Conservation (phyloP, 2,797 vertebrate species). For the Synanceia verrucosa region DNA sequence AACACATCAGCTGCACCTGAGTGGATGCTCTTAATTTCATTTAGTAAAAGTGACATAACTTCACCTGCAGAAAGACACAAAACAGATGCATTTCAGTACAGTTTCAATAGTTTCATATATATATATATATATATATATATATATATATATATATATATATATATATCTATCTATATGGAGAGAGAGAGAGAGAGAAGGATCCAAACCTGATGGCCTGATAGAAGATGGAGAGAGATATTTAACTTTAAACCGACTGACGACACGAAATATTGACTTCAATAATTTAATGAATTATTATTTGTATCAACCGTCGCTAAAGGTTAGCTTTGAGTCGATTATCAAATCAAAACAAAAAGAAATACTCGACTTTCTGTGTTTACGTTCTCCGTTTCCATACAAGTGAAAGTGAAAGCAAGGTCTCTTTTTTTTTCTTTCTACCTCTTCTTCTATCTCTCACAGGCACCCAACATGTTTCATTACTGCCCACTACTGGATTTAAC, state of each 20-base stretch:
- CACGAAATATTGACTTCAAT: neutral
- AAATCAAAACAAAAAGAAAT: no score
- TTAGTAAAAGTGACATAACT: conserved; percentile 33
- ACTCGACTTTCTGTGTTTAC: no score
- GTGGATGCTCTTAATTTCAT: neutral
- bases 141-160: no score
- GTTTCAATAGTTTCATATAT: no score
- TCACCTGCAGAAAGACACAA: neutral
- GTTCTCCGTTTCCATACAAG: no score
- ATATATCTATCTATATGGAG: no score
- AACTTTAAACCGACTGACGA: neutral
- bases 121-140: no score
- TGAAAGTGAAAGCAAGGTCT: conserved; percentile 21
- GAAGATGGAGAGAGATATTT: neutral
- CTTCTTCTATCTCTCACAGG: neutral
- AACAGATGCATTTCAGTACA: neutral
- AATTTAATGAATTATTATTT: neutral
- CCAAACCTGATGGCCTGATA: neutral
- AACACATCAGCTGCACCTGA: accelerated
- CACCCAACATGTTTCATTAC: neutral
- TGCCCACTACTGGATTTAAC: neutral
- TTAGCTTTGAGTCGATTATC: neutral
- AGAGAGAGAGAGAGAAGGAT: neutral
- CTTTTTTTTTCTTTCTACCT: no score
- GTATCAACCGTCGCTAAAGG: neutral